Evolutionary conservation across 2,797 vertebrate genomes (phyloP), one percentile per base, ranked within the genome.

Genomic region (Gymnoscopelus braueri): DNA sequence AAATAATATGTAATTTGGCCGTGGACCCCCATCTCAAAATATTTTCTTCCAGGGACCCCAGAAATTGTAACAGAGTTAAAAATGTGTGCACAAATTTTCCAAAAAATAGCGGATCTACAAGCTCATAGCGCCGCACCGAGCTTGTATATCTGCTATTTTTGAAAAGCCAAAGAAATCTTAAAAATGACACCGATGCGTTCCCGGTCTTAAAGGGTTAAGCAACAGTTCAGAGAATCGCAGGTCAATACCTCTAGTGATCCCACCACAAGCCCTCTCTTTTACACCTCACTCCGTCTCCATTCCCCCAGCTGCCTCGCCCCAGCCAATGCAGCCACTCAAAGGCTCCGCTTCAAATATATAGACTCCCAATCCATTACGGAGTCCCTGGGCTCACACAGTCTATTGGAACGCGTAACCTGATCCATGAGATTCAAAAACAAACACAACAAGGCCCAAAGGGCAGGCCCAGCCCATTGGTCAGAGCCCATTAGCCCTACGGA

Each of bases 341-440:
- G 2, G 63, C 72, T 74, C 49, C 0, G 48, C 67, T 70, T 74
- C 61, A 77, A 0, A 59, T 63, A 54, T 24, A 66, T 7, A 19
- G 75, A 68, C 47, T 71, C 68, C 35, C 2, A 0, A 55, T 60
- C 54, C 60, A 3, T 71, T 54, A 58, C 39, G 9, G 60, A 64
- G 68, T 49, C 52, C 1, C 54, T 69, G 54, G 39, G 19, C n/a
- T 61, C 12, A 32, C 12, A 32, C 49, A 54, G 69, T 60, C 60
- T 70, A 51, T n/a, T 9, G 55, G 63, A 19, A 57, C 59, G 48
- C 8, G 48, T 15, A 71, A 76, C 59, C 55, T 19, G 66, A 82
- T 77, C 79, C 73, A 64, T 51, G 55, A 65, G 59, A 65, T 55
- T 71, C 60, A 60, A 50, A 75, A 74, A 73, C 81, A 75, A 76